Evolutionary conservation across 2,797 vertebrate species (phyloP).

Genomic region (Pseudochaenichthys georgianus): DNA sequence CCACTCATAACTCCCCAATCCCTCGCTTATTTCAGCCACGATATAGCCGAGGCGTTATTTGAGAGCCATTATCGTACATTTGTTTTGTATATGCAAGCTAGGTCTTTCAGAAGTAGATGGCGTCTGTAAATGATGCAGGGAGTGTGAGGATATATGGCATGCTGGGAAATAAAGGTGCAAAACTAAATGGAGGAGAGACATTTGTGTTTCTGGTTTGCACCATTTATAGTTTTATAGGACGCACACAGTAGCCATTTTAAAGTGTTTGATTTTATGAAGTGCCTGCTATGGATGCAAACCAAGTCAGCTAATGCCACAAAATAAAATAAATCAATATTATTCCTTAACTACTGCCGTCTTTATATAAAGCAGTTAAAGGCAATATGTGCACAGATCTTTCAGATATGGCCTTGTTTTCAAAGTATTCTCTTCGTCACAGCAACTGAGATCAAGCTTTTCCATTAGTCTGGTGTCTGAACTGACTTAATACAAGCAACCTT

Average conservation of each 20-base stretch:
- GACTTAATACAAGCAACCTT: constrained; percentile 42
- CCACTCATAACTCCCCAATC: constrained; percentile 64
- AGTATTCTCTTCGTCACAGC: constrained; percentile 12
- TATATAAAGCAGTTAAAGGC: constrained; percentile 2
- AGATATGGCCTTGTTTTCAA: constrained; percentile 17
- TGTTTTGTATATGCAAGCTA: constrained; percentile 52
- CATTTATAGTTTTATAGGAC: not conserved
- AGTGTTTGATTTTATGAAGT: constrained; percentile 10
- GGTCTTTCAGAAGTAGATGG: constrained; percentile 31
- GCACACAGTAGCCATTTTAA: not conserved
- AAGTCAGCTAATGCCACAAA: constrained; percentile 22
- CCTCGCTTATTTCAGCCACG: constrained; percentile 60
- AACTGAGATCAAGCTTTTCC: constrained; percentile 34
- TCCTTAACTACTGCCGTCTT: constrained; percentile 1
- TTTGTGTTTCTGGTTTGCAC: constrained; percentile 22
- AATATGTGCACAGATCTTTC: constrained; percentile 9
- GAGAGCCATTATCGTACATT: constrained; percentile 37
- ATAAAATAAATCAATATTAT: constrained; percentile 26
- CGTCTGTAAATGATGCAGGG: constrained; percentile 41
- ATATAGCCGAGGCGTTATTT: constrained; percentile 51
- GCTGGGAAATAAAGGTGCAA: constrained; percentile 19
- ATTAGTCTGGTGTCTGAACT: constrained; percentile 32
- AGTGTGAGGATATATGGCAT: constrained; percentile 28
- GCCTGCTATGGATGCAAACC: not conserved
- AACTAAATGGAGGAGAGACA: constrained; percentile 30